Evolutionary conservation across 2,797 vertebrate species (phyloP).

Genomic region (Taeniopygia guttata): DNA sequence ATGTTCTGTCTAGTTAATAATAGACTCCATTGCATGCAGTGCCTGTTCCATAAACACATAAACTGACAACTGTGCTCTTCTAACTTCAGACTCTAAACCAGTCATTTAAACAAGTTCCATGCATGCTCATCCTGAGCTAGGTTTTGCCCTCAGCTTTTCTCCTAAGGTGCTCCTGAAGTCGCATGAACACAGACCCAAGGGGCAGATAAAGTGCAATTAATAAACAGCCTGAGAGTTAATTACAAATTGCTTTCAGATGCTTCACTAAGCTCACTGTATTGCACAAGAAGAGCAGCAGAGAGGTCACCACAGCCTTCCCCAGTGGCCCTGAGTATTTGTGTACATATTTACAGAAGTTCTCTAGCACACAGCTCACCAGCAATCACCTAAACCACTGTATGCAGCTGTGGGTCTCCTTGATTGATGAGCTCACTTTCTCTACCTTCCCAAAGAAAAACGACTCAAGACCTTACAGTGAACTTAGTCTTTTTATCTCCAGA

Average conservation of each 20-base stretch:
- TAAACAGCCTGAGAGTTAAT: neutral
- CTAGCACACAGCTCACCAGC: neutral
- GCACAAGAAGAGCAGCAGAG: neutral
- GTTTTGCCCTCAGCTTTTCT: neutral
- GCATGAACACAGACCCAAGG: neutral
- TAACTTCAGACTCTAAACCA: neutral
- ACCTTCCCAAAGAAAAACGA: neutral
- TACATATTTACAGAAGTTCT: neutral
- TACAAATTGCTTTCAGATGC: neutral
- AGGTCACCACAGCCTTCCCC: neutral
- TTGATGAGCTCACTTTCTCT: neutral
- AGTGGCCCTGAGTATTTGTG: neutral
- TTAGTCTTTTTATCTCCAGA: neutral
- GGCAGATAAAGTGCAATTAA: neutral
- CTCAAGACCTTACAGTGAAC: neutral
- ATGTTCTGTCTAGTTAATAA: neutral
- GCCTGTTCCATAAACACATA: neutral
- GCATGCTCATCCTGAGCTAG: neutral
- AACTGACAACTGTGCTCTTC: neutral
- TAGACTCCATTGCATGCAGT: neutral
- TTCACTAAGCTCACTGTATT: neutral
- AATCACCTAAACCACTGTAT: neutral
- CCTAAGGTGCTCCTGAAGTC: neutral
- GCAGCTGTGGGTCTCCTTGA: neutral
- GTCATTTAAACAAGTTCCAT: neutral